phyloP scores from a whole-genome alignment of 1,140 invertebrate genomes.

The Lepidurus couesii region DNA sequence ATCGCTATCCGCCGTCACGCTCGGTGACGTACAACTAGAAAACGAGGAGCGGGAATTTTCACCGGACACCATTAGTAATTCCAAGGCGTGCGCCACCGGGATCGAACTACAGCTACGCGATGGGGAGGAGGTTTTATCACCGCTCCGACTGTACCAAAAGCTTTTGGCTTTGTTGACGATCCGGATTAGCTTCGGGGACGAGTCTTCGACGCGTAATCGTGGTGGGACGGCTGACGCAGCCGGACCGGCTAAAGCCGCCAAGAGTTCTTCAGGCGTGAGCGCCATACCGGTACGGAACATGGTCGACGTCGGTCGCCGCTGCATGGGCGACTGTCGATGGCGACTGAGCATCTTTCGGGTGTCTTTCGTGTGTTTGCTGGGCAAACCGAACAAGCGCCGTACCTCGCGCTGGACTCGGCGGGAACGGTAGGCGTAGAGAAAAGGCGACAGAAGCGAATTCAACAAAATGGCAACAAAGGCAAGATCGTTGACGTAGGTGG shows the following conservation, averaged over 20 bases:
- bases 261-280: constrained; percentile 33
- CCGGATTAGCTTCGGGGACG: constrained; percentile 36
- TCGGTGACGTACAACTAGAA: constrained; percentile 46
- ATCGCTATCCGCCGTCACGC: constrained; percentile 33
- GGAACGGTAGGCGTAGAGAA: constrained; percentile 71
- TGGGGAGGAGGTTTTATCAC: background rate
- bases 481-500: constrained; percentile 47
- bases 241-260: constrained; percentile 33
- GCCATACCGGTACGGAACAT: constrained; percentile 40
- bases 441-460: constrained; percentile 63
- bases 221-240: constrained; percentile 35
- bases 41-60: constrained; percentile 52
- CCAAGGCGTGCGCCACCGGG: constrained; percentile 45
- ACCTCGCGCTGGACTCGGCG: constrained; percentile 66
- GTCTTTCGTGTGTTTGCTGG: constrained; percentile 38
- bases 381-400: constrained; percentile 54
- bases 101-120: constrained; percentile 39
- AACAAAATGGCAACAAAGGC: constrained; percentile 60
- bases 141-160: constrained; percentile 23
- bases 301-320: constrained; percentile 42
- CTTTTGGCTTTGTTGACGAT: constrained; percentile 43
- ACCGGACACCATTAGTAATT: constrained; percentile 48
- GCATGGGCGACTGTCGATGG: constrained; percentile 35
- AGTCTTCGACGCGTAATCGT: constrained; percentile 42
- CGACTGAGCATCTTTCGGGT: constrained; percentile 40